A percentile compares a stretch with the other conserved stretches of the same genome.
phyloP scores from a whole-genome alignment of 2,113 vertebrate species.

The Silurus glanis region DNA sequence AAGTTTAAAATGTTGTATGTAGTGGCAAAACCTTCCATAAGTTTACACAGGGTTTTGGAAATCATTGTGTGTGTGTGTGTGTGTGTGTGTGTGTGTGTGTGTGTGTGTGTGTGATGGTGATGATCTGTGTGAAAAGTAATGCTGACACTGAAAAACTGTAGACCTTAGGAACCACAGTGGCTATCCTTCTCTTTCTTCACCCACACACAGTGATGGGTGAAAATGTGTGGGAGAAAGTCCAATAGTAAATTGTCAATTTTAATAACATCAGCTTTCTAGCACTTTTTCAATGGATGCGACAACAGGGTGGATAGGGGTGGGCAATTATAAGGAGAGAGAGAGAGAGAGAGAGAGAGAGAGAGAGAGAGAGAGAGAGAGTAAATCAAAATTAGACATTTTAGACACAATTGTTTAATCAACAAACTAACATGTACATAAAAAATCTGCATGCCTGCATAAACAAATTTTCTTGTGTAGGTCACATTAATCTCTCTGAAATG shows the following conservation, averaged over 20 bases:
- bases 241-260: conserved; percentile 53
- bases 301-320: neutral
- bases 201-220: conserved; percentile 49
- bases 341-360: neutral
- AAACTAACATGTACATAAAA: neutral
- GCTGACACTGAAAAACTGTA: conserved; percentile 45
- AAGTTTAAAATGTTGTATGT: neutral
- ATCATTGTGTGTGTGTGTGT: conserved; percentile 5
- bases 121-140: neutral
- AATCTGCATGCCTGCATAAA: conserved; percentile 1
- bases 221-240: conserved; percentile 56
- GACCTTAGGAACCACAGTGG: conserved; percentile 18
- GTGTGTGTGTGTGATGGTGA: neutral
- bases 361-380: neutral
- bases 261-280: conserved; percentile 50
- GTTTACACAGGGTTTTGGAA: neutral
- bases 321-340: conserved; percentile 13
- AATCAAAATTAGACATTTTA: neutral
- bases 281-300: conserved; percentile 4
- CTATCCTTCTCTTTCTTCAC: conserved; percentile 32
- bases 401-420: neutral
- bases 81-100: conserved; percentile 25
- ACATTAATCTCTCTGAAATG: conserved; percentile 49
- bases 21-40: neutral
- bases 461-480: conserved; percentile 1